phyloP scores from a whole-genome alignment of 2,113 vertebrate genomes.

The Tenrec ecaudatus region DNA sequence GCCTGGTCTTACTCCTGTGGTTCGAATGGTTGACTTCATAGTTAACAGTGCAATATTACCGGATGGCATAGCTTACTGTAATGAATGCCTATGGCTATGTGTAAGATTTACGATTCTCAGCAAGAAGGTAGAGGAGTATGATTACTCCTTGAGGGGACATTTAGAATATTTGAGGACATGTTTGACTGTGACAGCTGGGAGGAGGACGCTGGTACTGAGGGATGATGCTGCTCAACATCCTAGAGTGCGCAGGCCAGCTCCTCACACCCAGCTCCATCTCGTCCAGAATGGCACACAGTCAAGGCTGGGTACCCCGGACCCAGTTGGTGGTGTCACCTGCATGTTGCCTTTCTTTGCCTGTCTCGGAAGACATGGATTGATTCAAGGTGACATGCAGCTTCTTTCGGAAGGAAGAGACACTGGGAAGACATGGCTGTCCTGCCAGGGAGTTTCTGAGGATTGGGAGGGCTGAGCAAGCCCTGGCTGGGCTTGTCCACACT shows the following conservation, averaged over 20 bases:
- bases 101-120: not conserved
- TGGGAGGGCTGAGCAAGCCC: not conserved
- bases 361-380: not conserved
- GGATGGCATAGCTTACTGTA: not conserved
- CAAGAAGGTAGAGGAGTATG: not conserved
- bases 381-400: not conserved
- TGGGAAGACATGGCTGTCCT: not conserved
- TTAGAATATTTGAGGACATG: not conserved
- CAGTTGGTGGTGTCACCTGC: not conserved
- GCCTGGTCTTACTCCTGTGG: no score
- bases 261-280: not conserved
- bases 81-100: not conserved
- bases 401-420: not conserved
- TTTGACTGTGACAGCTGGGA: not conserved
- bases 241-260: no score
- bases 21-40: not conserved
- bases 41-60: not conserved
- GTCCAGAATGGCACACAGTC: not conserved
- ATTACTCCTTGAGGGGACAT: not conserved
- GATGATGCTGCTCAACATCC: not conserved
- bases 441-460: not conserved
- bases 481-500: not conserved
- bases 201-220: not conserved
- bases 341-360: not conserved
- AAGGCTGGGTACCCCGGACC: not conserved